Evolutionary conservation across 2,113 vertebrate species (phyloP), one percentile per base, ranked within the genome.

Genomic region (Odocoileus hemionus): DNA sequence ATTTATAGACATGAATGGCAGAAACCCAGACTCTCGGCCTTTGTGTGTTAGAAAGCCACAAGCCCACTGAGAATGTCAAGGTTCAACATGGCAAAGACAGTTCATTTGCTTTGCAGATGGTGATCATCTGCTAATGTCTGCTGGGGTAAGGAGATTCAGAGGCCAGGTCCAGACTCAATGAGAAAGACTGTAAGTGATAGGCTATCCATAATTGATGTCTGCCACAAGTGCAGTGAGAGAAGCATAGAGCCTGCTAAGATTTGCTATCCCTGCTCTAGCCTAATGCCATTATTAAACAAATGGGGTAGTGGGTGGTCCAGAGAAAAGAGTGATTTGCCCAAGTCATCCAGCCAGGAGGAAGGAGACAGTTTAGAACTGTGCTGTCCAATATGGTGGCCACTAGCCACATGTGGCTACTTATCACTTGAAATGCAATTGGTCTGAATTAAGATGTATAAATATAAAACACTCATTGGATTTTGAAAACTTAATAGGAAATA

Each of bases 161-260:
- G 25, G 26, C 23, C 3, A 21, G 45, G n/a, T 28, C 7, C 61
- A 61, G 23, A 28, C 50, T 45, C 25, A 10, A 21, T 55, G 16
- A 86, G 54, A 39, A 83, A 93, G 83, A 43, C 12, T 13, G 8
- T 5, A 14, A 85, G 45, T 2, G 86, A 57, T 54, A 6, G 70
- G 57, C 74, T 74, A 9, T 90, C 90, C 57, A 58, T 83, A 84
- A 57, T 12, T 70, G 39, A 92, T 95, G 87, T 92, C 90, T 96
- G 92, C 84, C 17, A 43, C 64, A 5, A 6, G 12, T 4, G 7
- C 26, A 15, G 55, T 30, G 5, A 17, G 2, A 54, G 30, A 1
- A 4, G 6, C 39, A 19, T 1, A 4, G 19, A 23, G 4, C 1
- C 0, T 15, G 21, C 21, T 17, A 23, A 79, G 33, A 50, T 36